A percentile compares a stretch with the other conserved stretches of the same genome.
phyloP scores from a whole-genome alignment of 1,140 invertebrate species.

The Drosophila guanche region DNA sequence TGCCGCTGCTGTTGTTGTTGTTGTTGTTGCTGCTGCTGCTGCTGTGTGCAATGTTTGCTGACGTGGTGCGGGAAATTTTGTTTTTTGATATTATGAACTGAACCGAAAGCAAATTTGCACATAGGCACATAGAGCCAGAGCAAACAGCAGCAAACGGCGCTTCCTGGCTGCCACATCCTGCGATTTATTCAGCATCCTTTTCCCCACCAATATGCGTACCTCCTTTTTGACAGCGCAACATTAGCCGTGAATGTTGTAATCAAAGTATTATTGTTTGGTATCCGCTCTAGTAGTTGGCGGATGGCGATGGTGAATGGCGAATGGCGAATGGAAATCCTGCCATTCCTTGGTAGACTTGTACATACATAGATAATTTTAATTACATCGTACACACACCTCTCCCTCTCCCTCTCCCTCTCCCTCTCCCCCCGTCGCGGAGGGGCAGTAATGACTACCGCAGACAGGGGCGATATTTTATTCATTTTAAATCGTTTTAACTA shows the following conservation, averaged over 20 bases:
- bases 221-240: slow-evolving; percentile 54
- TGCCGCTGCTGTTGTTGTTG: slow-evolving; percentile 20
- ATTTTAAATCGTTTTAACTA: slow-evolving; percentile 74
- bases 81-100: slow-evolving; percentile 67
- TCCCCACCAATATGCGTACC: slow-evolving; percentile 27
- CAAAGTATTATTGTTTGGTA: slow-evolving; percentile 32
- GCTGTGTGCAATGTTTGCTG: slow-evolving; percentile 36
- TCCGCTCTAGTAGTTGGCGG: slow-evolving; percentile 33
- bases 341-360: slow-evolving; percentile 9
- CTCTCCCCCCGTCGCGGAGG: neutral
- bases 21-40: slow-evolving; percentile 14
- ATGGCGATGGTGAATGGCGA: too few relatives aligned
- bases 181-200: slow-evolving; percentile 6
- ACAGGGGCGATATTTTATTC: slow-evolving; percentile 49
- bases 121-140: slow-evolving; percentile 6
- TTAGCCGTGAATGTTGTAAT: slow-evolving; percentile 29
- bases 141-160: slow-evolving; percentile 11
- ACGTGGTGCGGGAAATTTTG: slow-evolving; percentile 56
- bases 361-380: slow-evolving; percentile 56
- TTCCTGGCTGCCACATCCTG: slow-evolving; percentile 8
- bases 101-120: slow-evolving; percentile 43
- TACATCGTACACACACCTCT: slow-evolving; percentile 40
- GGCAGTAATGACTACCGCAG: slow-evolving; percentile 18
- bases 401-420: too few relatives aligned
- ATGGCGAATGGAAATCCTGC: neutral